These are phyloP conservation scores for Homarus gammarus DNA, from an alignment of 2,888 invertebrate genomes.

Conservation along the genomic window DNA sequence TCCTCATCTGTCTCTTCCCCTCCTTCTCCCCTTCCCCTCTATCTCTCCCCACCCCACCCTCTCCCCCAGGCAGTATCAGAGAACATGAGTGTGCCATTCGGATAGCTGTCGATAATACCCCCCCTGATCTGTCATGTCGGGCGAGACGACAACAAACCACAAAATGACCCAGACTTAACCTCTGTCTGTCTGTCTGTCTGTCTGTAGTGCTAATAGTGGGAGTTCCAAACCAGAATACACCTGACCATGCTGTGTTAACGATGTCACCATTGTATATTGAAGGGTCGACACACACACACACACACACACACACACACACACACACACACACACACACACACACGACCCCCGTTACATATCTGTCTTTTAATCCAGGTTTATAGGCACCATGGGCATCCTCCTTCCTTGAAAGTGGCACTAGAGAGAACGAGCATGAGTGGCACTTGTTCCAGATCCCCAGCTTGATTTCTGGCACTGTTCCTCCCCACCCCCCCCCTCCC, in stretches of 20 bases:
- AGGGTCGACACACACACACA: too few species aligned
- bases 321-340: too few species aligned
- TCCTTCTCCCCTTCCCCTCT: neutral
- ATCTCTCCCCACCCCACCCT: neutral
- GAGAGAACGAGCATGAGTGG: conserved; percentile 23
- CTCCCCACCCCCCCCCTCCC: neutral
- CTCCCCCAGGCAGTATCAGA: conserved; percentile 21
- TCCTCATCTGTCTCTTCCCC: neutral
- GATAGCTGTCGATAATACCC: conserved; percentile 31
- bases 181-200: too few species aligned
- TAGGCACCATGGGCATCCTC: neutral
- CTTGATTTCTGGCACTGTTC: conserved; percentile 19
- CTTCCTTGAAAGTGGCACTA: neutral
- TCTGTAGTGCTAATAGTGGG: too few species aligned
- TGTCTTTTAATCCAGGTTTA: too few species aligned
- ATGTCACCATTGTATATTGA: too few species aligned
- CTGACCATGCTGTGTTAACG: too few species aligned
- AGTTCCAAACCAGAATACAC: too few species aligned
- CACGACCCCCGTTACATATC: too few species aligned
- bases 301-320: too few species aligned
- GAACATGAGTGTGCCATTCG: conserved; percentile 52
- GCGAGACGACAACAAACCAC: conserved; percentile 14
- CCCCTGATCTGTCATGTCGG: conserved; percentile 10
- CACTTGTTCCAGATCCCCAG: conserved; percentile 8
- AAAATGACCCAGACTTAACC: neutral